Evolutionary conservation across 2,113 vertebrate species (phyloP).

Genomic region (Colaptes auratus): DNA sequence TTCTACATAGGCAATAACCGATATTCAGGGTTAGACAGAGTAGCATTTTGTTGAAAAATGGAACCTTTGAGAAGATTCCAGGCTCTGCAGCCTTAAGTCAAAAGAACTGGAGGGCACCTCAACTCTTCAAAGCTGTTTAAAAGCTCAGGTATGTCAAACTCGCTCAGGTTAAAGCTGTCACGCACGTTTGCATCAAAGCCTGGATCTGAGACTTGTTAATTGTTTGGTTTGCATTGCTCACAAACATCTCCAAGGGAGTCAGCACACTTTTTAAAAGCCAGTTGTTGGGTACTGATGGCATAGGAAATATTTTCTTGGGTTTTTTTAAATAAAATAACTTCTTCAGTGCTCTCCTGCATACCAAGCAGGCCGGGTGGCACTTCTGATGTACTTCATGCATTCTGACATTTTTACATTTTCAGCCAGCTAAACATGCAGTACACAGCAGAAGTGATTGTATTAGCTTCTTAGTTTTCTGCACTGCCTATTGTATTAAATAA

Average conservation of each 20-base stretch:
- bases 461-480: slow-evolving; percentile 45
- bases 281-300: neutral
- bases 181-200: neutral
- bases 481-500: slow-evolving; percentile 53
- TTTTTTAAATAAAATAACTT: slow-evolving; percentile 2
- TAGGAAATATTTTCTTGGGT: too few relatives aligned
- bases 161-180: neutral
- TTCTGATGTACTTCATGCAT: neutral
- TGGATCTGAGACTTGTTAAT: slow-evolving; percentile 4
- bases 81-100: neutral
- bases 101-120: neutral
- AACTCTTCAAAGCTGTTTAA: neutral
- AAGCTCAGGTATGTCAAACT: neutral
- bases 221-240: neutral
- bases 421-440: slow-evolving; percentile 12
- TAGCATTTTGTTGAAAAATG: neutral
- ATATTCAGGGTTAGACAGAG: neutral
- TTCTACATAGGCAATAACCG: neutral
- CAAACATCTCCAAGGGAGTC: neutral
- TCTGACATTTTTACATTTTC: slow-evolving; percentile 32
- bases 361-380: neutral
- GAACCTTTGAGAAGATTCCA: neutral
- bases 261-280: neutral
- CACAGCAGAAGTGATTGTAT: slow-evolving; percentile 20
- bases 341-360: neutral